Conservation (phyloP, 2,113 vertebrate genomes). For the Limanda limanda region DNA sequence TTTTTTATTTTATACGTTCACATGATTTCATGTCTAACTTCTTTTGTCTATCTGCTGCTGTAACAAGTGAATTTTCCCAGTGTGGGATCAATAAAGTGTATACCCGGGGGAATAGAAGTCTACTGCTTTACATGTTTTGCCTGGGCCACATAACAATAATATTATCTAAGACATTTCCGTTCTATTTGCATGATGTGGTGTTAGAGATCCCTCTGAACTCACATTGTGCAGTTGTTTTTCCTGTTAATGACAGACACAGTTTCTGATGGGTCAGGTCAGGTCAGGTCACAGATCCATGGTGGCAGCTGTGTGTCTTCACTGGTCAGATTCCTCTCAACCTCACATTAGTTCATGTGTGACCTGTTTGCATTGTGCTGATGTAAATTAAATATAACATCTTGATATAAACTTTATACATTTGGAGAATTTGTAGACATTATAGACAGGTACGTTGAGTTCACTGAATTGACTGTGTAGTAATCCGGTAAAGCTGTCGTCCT, state of each 20-base stretch:
- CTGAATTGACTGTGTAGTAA: slow-evolving; percentile 49
- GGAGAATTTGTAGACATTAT: not conserved
- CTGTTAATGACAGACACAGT: not conserved
- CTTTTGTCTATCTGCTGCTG: no score
- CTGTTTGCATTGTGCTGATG: not conserved
- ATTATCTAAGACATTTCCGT: no score
- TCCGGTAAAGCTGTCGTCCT: slow-evolving; percentile 60
- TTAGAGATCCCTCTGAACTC: not conserved
- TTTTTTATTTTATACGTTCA: no score
- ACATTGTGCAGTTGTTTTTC: no score
- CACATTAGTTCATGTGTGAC: not conserved
- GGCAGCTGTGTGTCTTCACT: slow-evolving; percentile 2
- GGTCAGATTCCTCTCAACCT: not conserved
- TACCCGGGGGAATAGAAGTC: no score
- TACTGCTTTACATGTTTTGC: not conserved
- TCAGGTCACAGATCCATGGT: slow-evolving; percentile 26
- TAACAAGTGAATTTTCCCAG: no score
- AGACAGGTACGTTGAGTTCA: slow-evolving; percentile 44
- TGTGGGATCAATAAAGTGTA: no score
- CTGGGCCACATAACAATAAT: not conserved
- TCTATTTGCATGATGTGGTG: not conserved
- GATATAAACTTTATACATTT: slow-evolving; percentile 8
- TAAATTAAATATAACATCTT: not conserved
- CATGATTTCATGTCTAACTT: no score
- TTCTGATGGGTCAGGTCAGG: slow-evolving; percentile 25